Evolutionary conservation across 2,797 vertebrate species (phyloP), one percentile per base, ranked within the genome.

Genomic region (Neosilurus hyrtlii): DNA sequence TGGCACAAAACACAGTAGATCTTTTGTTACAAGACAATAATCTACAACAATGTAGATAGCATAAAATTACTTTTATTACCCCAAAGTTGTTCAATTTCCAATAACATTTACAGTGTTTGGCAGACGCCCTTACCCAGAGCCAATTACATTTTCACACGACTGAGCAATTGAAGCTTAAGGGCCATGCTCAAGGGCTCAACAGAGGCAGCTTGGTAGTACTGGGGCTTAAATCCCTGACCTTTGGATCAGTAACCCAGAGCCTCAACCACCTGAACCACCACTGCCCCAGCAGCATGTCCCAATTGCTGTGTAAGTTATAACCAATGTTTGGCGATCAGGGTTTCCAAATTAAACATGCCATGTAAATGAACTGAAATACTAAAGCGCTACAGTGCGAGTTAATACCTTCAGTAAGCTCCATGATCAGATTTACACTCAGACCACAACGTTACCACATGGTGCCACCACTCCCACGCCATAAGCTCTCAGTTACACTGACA

Each of bases 341-440:
- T 73, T 14, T 54, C 51, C 2, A 74, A 74, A 43, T n/a, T 26
- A 18, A 73, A 9, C 14, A 18, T 2, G 15, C 35, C 24, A 35
- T 20, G 72, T 12, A 35, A 74, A 56, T 30, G 26, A 54, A 72
- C n/a, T 5, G 43, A 49, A 71, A 14, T 43, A 12, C 43, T 43
- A 68, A 37, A 68, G 30, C 0, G 49, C 52, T 54, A 15, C 49
- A 0, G 71, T 57, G 73, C 0, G 24, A 22, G 18, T 20, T 56
- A 8, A 75, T 57, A 6, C 54, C 20, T 9, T 63, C 12, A 6
- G 8, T 16, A 56, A 26, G 22, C 35, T 49, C 12, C 35, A 4
- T 78, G 9, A 78, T 78, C 75, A 78, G 75, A 78, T 78, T 78
- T 63, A 78, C 22, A 61, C 74, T 49, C 15, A 1, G 20, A 24